phyloP scores from a whole-genome alignment of 2,888 invertebrate genomes.

The Synanthedon myopaeformis region DNA sequence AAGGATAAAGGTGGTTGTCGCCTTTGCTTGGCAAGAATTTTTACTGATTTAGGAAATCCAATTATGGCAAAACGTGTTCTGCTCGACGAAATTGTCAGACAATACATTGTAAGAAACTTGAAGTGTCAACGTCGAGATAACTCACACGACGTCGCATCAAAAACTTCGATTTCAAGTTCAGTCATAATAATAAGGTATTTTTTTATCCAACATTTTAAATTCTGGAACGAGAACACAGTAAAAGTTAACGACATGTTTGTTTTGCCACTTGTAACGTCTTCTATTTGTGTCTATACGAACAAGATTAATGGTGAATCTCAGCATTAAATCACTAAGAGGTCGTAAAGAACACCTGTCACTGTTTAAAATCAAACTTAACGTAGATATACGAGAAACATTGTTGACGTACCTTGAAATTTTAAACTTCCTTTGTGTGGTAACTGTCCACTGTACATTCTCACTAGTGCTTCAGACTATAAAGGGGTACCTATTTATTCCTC shows the following conservation, averaged over 20 bases:
- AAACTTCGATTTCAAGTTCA: neutral
- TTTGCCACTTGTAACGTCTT: conserved; percentile 27
- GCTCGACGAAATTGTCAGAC: conserved; percentile 25
- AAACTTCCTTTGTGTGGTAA: no score
- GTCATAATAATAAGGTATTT: neutral
- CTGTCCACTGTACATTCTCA: no score
- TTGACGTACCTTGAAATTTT: conserved; percentile 13
- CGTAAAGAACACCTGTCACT: conserved; percentile 67
- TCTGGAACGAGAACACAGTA: neutral
- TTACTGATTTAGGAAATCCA: conserved; percentile 26
- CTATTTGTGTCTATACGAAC: conserved; percentile 53
- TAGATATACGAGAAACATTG: conserved; percentile 35
- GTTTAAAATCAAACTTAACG: conserved; percentile 28
- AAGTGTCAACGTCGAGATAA: conserved; percentile 38
- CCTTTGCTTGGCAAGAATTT: neutral
- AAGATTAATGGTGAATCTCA: conserved; percentile 61
- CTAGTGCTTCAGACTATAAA: no score
- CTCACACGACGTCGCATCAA: conserved; percentile 14
- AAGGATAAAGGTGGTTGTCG: neutral
- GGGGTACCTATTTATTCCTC: no score
- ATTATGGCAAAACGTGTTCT: conserved; percentile 35
- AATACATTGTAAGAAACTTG: conserved; percentile 35
- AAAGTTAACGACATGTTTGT: conserved; percentile 41
- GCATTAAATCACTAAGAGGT: conserved; percentile 55
- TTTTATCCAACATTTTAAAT: neutral